Base-by-base conservation (phyloP, 2,797 vertebrate genomes). In the Otolemur crassicaudatus region DNA sequence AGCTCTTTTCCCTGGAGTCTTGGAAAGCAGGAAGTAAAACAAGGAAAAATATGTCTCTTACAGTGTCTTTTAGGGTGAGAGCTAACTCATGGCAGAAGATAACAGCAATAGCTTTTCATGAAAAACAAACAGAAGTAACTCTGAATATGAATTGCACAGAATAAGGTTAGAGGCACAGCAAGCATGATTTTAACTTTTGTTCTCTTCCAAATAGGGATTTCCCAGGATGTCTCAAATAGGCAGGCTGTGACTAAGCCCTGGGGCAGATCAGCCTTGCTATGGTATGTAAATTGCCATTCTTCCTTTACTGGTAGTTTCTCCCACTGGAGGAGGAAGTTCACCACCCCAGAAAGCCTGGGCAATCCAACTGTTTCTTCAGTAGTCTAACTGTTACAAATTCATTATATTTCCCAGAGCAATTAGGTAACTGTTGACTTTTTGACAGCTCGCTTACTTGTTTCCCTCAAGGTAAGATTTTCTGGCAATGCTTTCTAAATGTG, bases 161-260 rank as follows among this genome's bases (percentile, higher is more conserved):
- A 69, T 96, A 90, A 97, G 14, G 56, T 31, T 91, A 69, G 31
- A 92, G 81, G 85, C 25, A 43, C 93, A 96, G 94, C 94, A 92
- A 97, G 95, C 82, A 60, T 95, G 95, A 87, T 96, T 97, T 98
- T 96, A 98, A 96, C 84, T 72, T 98, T 98, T 97, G 97, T 96
- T 94, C 97, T 80, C 96, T 98, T 98, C 97, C 93, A 94, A 84
- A 53, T 69, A 46, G 98, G 98, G 98, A 96, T 96, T 99, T 98
- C 96, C 98, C 98, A 95, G 96, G 97, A 97, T 92, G 97, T 97
- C 75, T 97, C 97, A 98, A 98, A 96, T 46, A 91, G 53, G 60
- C 31, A 91, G 95, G 77, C 69, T 80, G 17, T 98, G 98, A 98
- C 98, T 98, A 98, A 98, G 94, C 34, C 1, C n/a, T 65, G 0